These are phyloP conservation scores for Lepidocyrtoides sp. DNA, from an alignment of 2,888 invertebrate genomes.

Conservation along the genomic window DNA sequence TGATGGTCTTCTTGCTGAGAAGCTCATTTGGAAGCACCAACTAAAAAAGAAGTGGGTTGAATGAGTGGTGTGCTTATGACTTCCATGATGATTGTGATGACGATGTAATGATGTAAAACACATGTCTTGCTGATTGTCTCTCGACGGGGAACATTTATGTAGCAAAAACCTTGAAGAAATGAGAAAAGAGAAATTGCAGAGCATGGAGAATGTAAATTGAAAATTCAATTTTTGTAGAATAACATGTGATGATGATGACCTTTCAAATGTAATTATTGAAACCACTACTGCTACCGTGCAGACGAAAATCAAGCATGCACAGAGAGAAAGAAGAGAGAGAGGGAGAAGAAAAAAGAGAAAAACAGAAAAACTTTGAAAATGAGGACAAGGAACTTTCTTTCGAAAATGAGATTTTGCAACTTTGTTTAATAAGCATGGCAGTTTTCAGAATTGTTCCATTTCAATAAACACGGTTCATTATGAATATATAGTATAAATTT, in stretches of 20 bases:
- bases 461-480: too few species aligned
- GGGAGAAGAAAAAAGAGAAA: background rate
- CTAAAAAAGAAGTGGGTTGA: background rate
- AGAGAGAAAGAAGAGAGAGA: too few species aligned
- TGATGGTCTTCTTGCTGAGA: background rate
- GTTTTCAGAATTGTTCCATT: too few species aligned
- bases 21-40: background rate
- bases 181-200: too few species aligned
- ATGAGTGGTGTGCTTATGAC: conserved; percentile 17
- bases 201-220: too few species aligned
- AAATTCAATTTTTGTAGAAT: too few species aligned
- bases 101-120: conserved; percentile 46
- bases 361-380: background rate
- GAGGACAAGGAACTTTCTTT: background rate
- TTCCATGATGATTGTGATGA: background rate
- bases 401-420: too few species aligned
- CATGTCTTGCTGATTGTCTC: conserved; percentile 47
- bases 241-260: background rate
- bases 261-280: background rate
- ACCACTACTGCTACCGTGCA: too few species aligned
- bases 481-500: too few species aligned
- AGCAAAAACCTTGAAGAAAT: background rate
- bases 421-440: too few species aligned
- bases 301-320: background rate
- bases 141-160: conserved; percentile 5